These are phyloP conservation scores for Theonella swinhoei DNA, from an alignment of 37 sponge, comb jelly and placozoan species.

Conservation along the genomic window DNA sequence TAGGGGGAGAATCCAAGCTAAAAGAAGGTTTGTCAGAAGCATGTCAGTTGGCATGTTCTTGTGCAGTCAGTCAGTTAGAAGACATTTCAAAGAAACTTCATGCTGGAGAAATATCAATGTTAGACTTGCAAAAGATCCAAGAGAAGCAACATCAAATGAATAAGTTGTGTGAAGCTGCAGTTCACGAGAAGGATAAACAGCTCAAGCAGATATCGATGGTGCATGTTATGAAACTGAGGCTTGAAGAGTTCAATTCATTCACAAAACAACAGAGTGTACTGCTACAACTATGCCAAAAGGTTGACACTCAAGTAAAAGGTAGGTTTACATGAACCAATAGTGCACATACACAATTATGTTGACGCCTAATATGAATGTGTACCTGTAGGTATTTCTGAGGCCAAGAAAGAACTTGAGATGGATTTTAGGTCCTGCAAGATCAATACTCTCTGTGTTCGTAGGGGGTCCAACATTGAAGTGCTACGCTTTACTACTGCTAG, in stretches of 20 bases:
- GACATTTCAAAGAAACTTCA: background rate
- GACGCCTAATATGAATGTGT: too few species aligned
- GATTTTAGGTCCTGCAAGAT: background rate
- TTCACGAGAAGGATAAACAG: background rate
- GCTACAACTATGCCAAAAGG: background rate
- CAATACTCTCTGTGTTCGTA: background rate
- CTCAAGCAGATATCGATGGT: background rate
- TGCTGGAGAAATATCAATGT: background rate
- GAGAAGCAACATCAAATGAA: background rate
- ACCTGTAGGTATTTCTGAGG: background rate
- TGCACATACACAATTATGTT: background rate
- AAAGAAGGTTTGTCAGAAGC: background rate
- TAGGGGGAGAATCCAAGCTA: background rate
- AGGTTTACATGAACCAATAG: background rate
- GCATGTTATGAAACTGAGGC: background rate
- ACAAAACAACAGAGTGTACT: background rate
- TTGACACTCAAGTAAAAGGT: background rate
- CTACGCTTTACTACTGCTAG: background rate
- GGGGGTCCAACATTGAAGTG: too few species aligned
- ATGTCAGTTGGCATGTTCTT: background rate
- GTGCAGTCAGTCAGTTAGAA: background rate
- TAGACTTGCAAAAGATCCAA: background rate
- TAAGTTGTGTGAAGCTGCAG: background rate
- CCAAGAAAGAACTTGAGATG: background rate
- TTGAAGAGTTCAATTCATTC: background rate